A percentile compares a stretch with the other conserved stretches of the same genome.
Conservation (phyloP, 2,113 vertebrate species). For the Neoarius graeffei region DNA sequence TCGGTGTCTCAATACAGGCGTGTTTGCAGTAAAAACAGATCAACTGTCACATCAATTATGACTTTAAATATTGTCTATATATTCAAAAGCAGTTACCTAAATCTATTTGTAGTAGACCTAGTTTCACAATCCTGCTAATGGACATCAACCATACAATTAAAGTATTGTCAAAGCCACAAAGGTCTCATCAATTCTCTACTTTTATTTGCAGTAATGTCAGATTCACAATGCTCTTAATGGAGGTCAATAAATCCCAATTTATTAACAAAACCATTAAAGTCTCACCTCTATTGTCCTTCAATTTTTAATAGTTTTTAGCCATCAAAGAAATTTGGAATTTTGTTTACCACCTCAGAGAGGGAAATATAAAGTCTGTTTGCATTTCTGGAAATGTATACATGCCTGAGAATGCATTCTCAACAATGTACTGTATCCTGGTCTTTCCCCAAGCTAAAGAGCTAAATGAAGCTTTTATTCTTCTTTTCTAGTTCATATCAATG, state of each 20-base stretch:
- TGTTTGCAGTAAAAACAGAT: not conserved
- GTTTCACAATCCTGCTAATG: not conserved
- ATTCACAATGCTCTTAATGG: not conserved
- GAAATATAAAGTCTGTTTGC: not conserved
- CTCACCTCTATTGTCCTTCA: not conserved
- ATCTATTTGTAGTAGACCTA: slow-evolving; percentile 5
- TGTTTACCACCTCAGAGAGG: not conserved
- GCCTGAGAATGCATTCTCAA: not conserved
- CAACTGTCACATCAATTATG: not conserved
- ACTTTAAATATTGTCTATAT: not conserved
- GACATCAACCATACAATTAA: not conserved
- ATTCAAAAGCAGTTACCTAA: not conserved
- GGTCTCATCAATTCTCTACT: not conserved
- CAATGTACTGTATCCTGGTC: not conserved
- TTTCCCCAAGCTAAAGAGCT: not conserved
- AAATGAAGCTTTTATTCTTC: not conserved
- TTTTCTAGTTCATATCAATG: not conserved
- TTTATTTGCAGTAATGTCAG: slow-evolving; percentile 1
- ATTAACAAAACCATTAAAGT: slow-evolving; percentile 1
- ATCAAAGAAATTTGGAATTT: not conserved
- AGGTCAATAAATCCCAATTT: not conserved
- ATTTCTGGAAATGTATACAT: not conserved
- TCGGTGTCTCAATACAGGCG: not conserved
- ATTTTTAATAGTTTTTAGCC: not conserved
- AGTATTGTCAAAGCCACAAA: not conserved